A percentile compares a stretch with the other conserved stretches of the same genome.
Evolutionary conservation across 2,888 invertebrate species (phyloP).

Genomic region (Gryllus longicercus): DNA sequence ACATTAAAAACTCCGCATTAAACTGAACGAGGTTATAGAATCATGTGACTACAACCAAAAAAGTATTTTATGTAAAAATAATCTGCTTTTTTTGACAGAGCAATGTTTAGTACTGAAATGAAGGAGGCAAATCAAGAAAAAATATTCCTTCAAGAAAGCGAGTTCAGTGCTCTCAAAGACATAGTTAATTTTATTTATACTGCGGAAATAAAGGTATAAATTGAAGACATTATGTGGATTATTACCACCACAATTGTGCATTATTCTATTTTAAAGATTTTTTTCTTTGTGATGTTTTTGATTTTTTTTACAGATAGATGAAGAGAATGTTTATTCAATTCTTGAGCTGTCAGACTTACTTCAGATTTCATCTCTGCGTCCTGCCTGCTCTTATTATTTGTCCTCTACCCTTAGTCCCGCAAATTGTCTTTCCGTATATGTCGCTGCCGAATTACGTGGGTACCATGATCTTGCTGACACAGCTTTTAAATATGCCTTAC

Average conservation of each 20-base stretch:
- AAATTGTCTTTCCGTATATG: conserved; percentile 41
- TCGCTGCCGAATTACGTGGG: conserved; percentile 39
- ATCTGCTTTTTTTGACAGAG: conserved; percentile 36
- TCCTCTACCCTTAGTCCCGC: conserved; percentile 40
- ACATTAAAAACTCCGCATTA: too few relatives aligned
- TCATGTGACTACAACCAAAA: too few relatives aligned
- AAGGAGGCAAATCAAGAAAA: conserved; percentile 41
- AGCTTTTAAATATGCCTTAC: conserved; percentile 40
- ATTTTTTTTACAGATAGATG: conserved; percentile 39
- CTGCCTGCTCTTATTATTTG: conserved; percentile 42
- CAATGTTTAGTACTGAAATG: conserved; percentile 42
- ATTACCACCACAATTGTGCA: background rate
- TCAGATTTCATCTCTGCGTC: conserved; percentile 41
- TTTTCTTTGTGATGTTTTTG: background rate
- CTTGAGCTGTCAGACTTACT: conserved; percentile 42
- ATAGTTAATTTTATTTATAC: conserved; percentile 43
- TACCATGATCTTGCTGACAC: conserved; percentile 41
- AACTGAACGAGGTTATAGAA: too few relatives aligned
- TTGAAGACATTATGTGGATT: background rate
- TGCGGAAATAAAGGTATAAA: conserved; percentile 38
- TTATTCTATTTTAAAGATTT: background rate
- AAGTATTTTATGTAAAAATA: too few relatives aligned
- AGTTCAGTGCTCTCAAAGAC: conserved; percentile 39
- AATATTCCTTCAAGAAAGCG: conserved; percentile 41
- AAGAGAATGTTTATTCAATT: conserved; percentile 41